A percentile compares a stretch with the other conserved stretches of the same genome.
phyloP scores from a whole-genome alignment of 2,113 vertebrate genomes.

The Microcebus griseorufus region DNA sequence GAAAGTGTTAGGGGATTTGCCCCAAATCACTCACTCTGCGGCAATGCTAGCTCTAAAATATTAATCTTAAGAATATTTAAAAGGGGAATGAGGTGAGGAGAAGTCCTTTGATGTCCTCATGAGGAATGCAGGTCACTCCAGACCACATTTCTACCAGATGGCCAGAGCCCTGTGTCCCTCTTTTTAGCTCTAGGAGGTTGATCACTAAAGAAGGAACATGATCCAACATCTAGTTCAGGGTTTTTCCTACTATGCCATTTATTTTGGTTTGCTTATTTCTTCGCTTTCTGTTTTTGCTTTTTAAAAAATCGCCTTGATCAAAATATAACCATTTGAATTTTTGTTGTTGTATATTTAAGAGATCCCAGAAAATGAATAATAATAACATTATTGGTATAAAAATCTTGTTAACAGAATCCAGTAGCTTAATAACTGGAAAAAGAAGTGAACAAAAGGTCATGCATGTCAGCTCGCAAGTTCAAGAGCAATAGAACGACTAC shows the following conservation, averaged over 20 bases:
- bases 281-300: neutral
- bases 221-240: neutral
- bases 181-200: rapidly evolving
- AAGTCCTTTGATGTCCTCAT: neutral
- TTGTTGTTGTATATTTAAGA: neutral
- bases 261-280: neutral
- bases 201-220: neutral
- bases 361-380: neutral
- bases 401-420: neutral
- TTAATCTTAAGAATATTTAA: neutral
- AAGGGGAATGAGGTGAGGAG: neutral
- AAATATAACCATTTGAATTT: neutral
- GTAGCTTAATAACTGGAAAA: neutral
- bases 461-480: neutral
- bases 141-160: neutral
- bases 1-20: neutral
- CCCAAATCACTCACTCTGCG: neutral
- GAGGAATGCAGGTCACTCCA: no score
- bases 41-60: neutral
- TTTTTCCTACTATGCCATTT: rapidly evolving
- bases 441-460: neutral
- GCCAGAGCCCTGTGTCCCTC: rapidly evolving
- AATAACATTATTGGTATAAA: neutral
- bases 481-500: rapidly evolving
- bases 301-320: neutral